Evolutionary conservation across 2,113 vertebrate species (phyloP).

Genomic region (Cyrtonyx montezumae): DNA sequence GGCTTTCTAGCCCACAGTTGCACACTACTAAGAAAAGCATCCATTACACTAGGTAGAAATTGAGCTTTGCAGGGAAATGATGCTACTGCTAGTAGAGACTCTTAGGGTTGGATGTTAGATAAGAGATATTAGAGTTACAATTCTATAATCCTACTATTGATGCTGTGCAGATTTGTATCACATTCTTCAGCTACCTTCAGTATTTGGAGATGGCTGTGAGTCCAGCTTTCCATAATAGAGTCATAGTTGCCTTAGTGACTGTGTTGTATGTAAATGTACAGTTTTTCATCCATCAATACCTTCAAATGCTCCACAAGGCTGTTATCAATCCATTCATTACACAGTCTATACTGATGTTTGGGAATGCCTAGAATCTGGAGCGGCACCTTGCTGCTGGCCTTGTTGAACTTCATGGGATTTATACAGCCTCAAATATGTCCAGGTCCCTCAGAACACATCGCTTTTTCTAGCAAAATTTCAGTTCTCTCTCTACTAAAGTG

Average conservation of each 20-base stretch:
- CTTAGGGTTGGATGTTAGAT: no score
- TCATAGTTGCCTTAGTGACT: no score
- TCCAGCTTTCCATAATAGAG: no score
- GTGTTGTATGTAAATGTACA: not conserved
- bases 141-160: no score
- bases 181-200: no score
- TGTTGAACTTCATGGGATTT: not conserved
- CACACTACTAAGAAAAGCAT: not conserved
- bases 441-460: not conserved
- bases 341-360: not conserved
- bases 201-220: no score
- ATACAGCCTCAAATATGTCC: not conserved
- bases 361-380: not conserved
- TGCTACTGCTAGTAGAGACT: no score
- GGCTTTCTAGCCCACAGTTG: not conserved
- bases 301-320: not conserved
- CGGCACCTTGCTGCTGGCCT: not conserved
- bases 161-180: no score
- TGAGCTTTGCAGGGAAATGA: no score
- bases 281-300: not conserved
- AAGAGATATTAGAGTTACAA: no score
- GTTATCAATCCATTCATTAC: not conserved
- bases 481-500: not conserved
- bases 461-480: not conserved
- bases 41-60: no score